Percentiles rank a stretch among this genome's conserved stretches.
Evolutionary conservation across 1,140 invertebrate genomes (phyloP).

Genomic region (Apis dorsata): DNA sequence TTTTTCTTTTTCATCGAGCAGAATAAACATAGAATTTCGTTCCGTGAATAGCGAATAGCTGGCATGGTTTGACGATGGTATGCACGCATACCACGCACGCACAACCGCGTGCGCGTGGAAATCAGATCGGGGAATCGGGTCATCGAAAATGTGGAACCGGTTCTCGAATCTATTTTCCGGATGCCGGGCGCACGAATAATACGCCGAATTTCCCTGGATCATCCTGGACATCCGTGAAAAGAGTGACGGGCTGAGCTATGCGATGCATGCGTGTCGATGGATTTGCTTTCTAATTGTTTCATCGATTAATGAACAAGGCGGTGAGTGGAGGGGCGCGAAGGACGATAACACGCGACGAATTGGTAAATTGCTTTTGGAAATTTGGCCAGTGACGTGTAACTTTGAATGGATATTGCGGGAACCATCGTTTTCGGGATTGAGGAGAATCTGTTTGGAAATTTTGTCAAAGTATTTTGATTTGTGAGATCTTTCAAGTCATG

Average conservation of each 20-base stretch:
- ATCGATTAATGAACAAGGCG: conserved; percentile 19
- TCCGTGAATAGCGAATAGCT: conserved; percentile 38
- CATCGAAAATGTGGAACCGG: conserved; percentile 27
- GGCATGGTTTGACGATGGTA: conserved; percentile 30
- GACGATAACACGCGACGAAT: background rate
- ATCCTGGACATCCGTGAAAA: background rate
- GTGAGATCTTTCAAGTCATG: too few species aligned
- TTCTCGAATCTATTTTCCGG: conserved; percentile 52
- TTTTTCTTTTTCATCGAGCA: too few species aligned
- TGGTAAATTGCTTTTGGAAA: conserved; percentile 20
- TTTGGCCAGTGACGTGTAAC: background rate
- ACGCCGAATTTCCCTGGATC: background rate
- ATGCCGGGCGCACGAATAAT: conserved; percentile 3
- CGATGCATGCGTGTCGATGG: background rate
- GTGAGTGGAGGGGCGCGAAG: too few species aligned
- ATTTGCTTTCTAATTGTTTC: conserved; percentile 14
- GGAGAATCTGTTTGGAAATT: background rate
- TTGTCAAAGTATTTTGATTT: too few species aligned
- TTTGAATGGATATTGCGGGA: background rate
- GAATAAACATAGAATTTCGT: conserved; percentile 14
- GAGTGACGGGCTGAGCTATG: background rate
- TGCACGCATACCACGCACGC: conserved; percentile 29
- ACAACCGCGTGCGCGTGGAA: too few species aligned
- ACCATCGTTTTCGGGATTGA: too few species aligned
- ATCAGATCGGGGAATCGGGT: conserved; percentile 39